These are phyloP conservation scores for Isurus oxyrinchus DNA, from an alignment of 2,113 vertebrate species.

Conservation along the genomic window DNA sequence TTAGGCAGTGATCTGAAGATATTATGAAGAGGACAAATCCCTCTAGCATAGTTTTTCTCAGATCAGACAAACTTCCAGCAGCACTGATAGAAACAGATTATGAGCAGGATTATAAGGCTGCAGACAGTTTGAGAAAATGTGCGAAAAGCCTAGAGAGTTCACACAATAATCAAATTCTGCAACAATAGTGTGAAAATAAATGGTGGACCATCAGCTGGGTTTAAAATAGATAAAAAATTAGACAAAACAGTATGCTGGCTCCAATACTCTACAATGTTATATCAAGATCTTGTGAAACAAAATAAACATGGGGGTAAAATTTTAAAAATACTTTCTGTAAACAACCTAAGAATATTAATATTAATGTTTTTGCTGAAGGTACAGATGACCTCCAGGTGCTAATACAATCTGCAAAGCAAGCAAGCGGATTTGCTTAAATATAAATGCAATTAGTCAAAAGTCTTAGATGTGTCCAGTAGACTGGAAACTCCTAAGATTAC, in stretches of 20 bases:
- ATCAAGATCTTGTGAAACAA: background rate
- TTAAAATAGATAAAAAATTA: background rate
- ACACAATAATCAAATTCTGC: too few relatives aligned
- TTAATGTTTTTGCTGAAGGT: background rate
- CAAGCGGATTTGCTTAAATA: constrained; percentile 11
- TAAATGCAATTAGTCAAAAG: background rate
- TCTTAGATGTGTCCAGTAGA: constrained; percentile 30
- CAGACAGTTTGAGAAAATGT: background rate
- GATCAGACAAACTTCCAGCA: background rate
- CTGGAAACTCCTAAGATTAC: constrained; percentile 20
- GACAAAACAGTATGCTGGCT: background rate
- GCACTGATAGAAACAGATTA: background rate
- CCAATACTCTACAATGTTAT: background rate
- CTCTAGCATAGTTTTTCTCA: background rate
- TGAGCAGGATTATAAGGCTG: background rate
- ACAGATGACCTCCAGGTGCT: constrained; percentile 18
- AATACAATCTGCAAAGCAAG: constrained; percentile 6
- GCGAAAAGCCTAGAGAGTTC: background rate
- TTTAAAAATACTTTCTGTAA: constrained; percentile 1
- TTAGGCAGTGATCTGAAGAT: background rate
- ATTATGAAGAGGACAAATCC: background rate
- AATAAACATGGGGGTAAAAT: background rate
- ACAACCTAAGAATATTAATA: background rate
- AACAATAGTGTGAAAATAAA: background rate
- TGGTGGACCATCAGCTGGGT: background rate